Conservation (phyloP, 2,113 vertebrate genomes). For the Ariopsis seemanni region DNA sequence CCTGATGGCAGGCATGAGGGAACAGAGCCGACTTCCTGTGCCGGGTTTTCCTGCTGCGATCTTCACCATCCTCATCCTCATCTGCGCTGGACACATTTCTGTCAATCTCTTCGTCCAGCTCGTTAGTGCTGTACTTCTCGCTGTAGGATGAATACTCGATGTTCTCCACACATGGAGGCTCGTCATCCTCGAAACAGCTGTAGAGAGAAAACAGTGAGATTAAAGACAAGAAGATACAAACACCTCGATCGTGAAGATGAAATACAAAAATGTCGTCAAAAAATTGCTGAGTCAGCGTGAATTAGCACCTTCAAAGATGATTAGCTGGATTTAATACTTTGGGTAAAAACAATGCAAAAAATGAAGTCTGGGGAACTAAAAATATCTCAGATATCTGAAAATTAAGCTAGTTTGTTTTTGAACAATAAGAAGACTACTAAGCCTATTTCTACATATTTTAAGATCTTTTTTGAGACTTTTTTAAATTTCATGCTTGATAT, state of each 20-base stretch:
- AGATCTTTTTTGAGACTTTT: background rate
- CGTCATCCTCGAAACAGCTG: slow-evolving; percentile 80
- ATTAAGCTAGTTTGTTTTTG: too few species aligned
- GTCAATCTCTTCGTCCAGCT: slow-evolving; percentile 65
- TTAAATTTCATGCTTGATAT: background rate
- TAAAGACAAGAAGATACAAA: background rate
- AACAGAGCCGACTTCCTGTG: slow-evolving; percentile 40
- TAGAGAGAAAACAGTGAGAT: background rate
- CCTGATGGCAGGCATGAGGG: slow-evolving; percentile 45
- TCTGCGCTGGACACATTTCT: slow-evolving; percentile 50
- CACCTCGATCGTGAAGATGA: background rate
- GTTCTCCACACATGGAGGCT: slow-evolving; percentile 84
- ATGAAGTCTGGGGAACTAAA: too few species aligned
- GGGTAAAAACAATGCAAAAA: too few species aligned
- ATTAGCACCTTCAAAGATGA: background rate
- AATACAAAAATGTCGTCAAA: background rate
- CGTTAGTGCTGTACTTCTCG: slow-evolving; percentile 41
- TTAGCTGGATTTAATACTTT: background rate
- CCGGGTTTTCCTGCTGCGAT: background rate
- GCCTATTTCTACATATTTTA: too few species aligned
- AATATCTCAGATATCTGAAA: too few species aligned
- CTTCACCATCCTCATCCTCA: slow-evolving; percentile 52
- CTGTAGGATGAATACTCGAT: slow-evolving; percentile 77
- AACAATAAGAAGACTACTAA: too few species aligned
- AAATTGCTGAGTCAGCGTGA: background rate